phyloP scores from a whole-genome alignment of 2,797 vertebrate genomes.

The Xiphorhynchus erythropygius region DNA sequence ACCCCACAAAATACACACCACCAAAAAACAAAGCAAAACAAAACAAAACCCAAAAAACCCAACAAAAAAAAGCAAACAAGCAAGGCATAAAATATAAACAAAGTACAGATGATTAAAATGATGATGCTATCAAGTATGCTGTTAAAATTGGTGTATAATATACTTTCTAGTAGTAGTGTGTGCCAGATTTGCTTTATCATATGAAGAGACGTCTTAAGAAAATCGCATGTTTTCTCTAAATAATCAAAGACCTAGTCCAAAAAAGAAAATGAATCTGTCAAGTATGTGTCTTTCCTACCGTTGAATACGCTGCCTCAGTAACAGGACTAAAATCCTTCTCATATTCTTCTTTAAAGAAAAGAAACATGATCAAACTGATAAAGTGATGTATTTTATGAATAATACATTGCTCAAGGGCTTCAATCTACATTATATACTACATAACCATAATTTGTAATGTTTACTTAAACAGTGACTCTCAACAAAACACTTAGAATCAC shows the following conservation, averaged over 20 bases:
- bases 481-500: slow-evolving; percentile 74
- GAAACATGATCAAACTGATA: slow-evolving; percentile 63
- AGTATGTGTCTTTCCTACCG: not conserved
- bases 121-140: not conserved
- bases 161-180: not conserved
- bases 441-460: slow-evolving; percentile 74
- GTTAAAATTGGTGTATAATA: not conserved
- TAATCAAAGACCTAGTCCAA: not conserved
- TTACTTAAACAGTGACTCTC: slow-evolving; percentile 76
- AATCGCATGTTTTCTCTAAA: not conserved
- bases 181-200: not conserved
- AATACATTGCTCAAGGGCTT: slow-evolving; percentile 72
- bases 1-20: too few species aligned
- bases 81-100: not conserved
- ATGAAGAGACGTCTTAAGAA: not conserved
- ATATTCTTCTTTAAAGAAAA: slow-evolving; percentile 54
- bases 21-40: too few species aligned
- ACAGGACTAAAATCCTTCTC: not conserved
- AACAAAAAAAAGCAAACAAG: not conserved
- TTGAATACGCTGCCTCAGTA: not conserved
- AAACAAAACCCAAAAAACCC: too few species aligned
- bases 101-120: not conserved
- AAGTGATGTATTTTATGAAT: slow-evolving; percentile 73
- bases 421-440: slow-evolving; percentile 58
- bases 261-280: not conserved